Evolutionary conservation across 2,797 vertebrate genomes (phyloP), one percentile per base, ranked within the genome.

Genomic region (Scleropages formosus): DNA sequence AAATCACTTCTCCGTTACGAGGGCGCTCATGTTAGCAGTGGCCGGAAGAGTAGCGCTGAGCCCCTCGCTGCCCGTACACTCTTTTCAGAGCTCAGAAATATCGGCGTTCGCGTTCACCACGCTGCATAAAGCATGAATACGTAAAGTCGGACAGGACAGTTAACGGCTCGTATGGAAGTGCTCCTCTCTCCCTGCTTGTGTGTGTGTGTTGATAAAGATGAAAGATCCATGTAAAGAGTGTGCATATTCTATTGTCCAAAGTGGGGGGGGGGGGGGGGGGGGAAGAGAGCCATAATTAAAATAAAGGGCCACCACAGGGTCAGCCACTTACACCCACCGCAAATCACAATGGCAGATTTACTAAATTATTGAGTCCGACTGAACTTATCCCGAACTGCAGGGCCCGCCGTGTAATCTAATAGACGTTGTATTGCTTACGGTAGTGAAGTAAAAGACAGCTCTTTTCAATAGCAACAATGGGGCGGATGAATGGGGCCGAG

Each of bases 381-480:
- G 85, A 88, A 84, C 83, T 84, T 85, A 86, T 85, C 88, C 85
- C 86, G 84, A 87, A 89, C 85, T 87, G 86, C 82, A 88, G 70
- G 90, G 90, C 89, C 90, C 86, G 82, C 84, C 78, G 82, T 85
- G 78, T 93, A 91, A 93, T 92, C 87, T 87, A 90, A 93, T 92
- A 89, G 87, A 90, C 89, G 90, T 90, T 91, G 90, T 90, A 91
- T 91, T 91, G 90, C 88, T 86, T 89, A 85, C 85, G 83, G 84
- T 82, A 79, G 82, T 82, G 82, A 88, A 86, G 86, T 90, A 90
- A 90, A 89, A 88, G 82, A 85, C 83, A 84, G 87, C 87, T 88
- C 87, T 84, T 88, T 88, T 89, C 86, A 87, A 88, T 80, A 84
- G 80, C 82, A 84, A 81, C 87, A 77, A 85, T 85, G 85, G 79